Evolutionary conservation across 2,888 invertebrate species (phyloP).

Genomic region (Enchytraeus crypticus): DNA sequence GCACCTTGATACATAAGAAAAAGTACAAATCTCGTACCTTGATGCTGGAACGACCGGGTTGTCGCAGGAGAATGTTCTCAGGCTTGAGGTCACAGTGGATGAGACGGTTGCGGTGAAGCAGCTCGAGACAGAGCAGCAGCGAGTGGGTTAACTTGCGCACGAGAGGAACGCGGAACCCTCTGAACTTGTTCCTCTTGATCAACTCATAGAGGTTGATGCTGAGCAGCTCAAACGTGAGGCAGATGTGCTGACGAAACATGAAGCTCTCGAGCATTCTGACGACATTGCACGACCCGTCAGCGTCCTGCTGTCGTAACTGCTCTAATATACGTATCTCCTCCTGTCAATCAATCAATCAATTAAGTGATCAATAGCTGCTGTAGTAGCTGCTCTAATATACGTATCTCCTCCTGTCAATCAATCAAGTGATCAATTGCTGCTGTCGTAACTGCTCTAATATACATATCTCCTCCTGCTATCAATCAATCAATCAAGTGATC

Average conservation of each 20-base stretch:
- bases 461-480: conserved; percentile 92
- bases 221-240: conserved; percentile 92
- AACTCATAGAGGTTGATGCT: too few species aligned
- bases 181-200: conserved; percentile 97
- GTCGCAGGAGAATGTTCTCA: conserved; percentile 90
- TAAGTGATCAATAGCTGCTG: too few species aligned
- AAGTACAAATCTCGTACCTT: too few species aligned
- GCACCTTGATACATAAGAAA: too few species aligned
- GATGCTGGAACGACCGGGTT: conserved; percentile 93
- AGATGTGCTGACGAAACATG: conserved; percentile 94
- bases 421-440: too few species aligned
- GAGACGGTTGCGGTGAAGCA: conserved; percentile 83
- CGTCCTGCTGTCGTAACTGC: conserved; percentile 88
- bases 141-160: conserved; percentile 97
- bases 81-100: conserved; percentile 99
- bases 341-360: too few species aligned
- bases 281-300: conserved; percentile 94
- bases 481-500: too few species aligned
- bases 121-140: conserved; percentile 87
- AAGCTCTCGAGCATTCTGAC: conserved; percentile 98
- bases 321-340: conserved; percentile 94
- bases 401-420: conserved; percentile 94
- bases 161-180: conserved; percentile 89
- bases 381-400: conserved; percentile 84
- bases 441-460: conserved; percentile 88